Conservation (phyloP, 2,113 vertebrate genomes). For the Oreochromis tanganicae region DNA sequence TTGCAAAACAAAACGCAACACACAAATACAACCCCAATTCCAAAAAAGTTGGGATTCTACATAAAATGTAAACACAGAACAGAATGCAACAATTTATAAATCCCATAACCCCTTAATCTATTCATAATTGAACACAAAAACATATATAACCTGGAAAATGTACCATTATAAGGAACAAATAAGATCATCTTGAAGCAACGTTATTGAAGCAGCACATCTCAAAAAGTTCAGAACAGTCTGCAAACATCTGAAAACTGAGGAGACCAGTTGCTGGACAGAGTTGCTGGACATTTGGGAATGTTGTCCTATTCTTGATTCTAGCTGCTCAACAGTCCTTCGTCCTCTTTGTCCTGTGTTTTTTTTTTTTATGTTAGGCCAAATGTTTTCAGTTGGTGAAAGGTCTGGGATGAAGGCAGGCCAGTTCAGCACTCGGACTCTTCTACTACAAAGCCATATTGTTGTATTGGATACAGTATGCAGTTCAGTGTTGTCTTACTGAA, state of each 20-base stretch:
- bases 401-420: not conserved
- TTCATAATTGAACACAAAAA: not conserved
- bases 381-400: not conserved
- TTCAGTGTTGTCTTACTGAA: not conserved
- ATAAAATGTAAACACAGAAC: not conserved
- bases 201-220: not conserved
- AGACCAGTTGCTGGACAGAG: not conserved
- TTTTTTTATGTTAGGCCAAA: not conserved
- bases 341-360: not conserved
- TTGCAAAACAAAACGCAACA: not conserved
- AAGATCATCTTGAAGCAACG: not conserved
- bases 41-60: not conserved
- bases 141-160: not conserved
- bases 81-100: not conserved
- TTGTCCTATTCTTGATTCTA: fast-evolving
- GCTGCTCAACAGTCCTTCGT: not conserved
- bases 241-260: not conserved
- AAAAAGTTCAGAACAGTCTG: not conserved
- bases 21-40: not conserved
- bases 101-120: not conserved
- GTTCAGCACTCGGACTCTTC: not conserved
- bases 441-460: not conserved
- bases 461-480: not conserved
- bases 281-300: not conserved
- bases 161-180: not conserved